Base-by-base conservation (phyloP, 2,888 invertebrate species). In the Ephialtes manifestator region DNA sequence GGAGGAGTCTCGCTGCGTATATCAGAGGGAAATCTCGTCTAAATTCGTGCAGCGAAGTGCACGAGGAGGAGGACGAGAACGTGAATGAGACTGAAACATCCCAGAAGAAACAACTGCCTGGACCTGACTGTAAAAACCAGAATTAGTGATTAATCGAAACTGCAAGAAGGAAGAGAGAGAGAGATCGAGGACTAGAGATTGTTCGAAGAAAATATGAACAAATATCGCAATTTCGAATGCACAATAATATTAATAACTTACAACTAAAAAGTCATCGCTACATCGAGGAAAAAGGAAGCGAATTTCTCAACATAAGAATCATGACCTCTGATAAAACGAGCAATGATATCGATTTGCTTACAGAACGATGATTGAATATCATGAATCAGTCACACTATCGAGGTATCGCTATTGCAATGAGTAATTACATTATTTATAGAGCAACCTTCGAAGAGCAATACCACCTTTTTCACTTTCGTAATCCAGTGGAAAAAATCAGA, bases 1-100 rank as follows among this genome's bases (percentile, higher is more conserved):
- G 95, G 85, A 93, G 95, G 58, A 94, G 94, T 3, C 90, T 96
- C 4, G 94, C 95, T 2, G 94, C 94, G 75, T 95, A 95, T 89
- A 94, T 95, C 86, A 93, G 95, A 70, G 94, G 94, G 83, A 95
- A 95, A 81, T 93, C 94, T n/a, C 94, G 94, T 24, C 94, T 94
- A n/a, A 94, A 94, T 88, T 94, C 94, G 83, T 94, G 95, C 87
- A 93, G 94, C 75, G 94, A 95, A 87, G 95, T 95, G 84, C 94
- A 94, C 87, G 95, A 95, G 87, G 95, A 95, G 81, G 94, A 95
- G 20, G 94, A 94, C 74, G 94, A 94, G 78, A 92, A 90, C 35
- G 89, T 90, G 28, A 90, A 77, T 51, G 51, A 80, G 84, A 75
- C 78, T 76, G 86, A 84, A 24, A 28, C n/a, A 28, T 68, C 13